Base-by-base conservation (phyloP, 2,797 vertebrate species). In the Agapornis canus region DNA sequence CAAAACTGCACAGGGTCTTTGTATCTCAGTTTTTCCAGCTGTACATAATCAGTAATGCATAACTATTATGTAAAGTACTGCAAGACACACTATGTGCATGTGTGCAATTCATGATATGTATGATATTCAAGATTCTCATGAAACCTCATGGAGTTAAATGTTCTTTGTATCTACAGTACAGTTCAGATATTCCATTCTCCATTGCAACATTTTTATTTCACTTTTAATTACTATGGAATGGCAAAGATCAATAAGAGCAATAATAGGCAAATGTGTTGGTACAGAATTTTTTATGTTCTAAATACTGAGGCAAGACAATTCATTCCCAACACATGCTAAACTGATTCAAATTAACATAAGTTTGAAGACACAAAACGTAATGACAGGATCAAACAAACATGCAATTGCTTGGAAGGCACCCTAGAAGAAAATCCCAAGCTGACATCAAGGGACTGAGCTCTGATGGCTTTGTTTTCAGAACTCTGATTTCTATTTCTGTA, bases 401-500 rank as follows among this genome's bases (percentile, higher is more conserved):
- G n/a, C n/a, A 60, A 27, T 63, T 72, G 13, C 31, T 87, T 87
- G 60, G 80, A 90, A 83, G 85, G 78, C 11, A 78, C 45, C 18
- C 65, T 82, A 42, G 25, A 35, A 79, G n/a, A 86, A 90, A 92
- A 82, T 81, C 54, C 43, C 27, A 42, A 78, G 6, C 31, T 80
- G 60, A 63, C n/a, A 73, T 68, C 22, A 59, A 48, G 16, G 14
- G 26, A 29, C 9, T 88, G 71, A 72, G 20, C 11, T 90, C 69
- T 78, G 40, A 86, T 45, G n/a, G 13, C 27, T 80, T n/a, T 68
- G 13, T 68, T 90, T 83, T 86, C 77, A 81, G 26, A 68, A 47
- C 11, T 81, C 76, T 64, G 40, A 71, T 91, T 91, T 81, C 40
- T 13, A 48, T 92, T 91, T 77, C 60, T 86, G 19, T 75, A 92